phyloP scores from a whole-genome alignment of 2,888 invertebrate species.

The Acleris emargana region DNA sequence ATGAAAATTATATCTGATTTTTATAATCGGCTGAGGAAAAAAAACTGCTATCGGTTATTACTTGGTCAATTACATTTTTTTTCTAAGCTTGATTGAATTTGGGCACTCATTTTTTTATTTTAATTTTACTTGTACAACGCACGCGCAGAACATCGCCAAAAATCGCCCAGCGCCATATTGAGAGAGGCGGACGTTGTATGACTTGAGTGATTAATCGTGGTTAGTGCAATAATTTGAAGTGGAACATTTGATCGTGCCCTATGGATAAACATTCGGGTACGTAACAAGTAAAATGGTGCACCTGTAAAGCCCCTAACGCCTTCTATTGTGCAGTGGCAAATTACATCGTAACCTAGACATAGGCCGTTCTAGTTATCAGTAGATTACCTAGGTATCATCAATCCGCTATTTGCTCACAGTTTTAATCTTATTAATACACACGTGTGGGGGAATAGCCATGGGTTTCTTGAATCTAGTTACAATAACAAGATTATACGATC shows the following conservation, averaged over 20 bases:
- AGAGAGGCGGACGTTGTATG: constrained; percentile 88
- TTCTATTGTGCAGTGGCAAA: constrained; percentile 61
- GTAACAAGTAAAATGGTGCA: constrained; percentile 72
- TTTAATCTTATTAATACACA: constrained; percentile 88
- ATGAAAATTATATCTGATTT: constrained; percentile 69
- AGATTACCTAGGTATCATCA: constrained; percentile 84
- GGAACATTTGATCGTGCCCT: constrained; percentile 82
- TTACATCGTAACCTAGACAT: constrained; percentile 85
- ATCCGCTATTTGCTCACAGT: constrained; percentile 84
- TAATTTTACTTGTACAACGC: constrained; percentile 77
- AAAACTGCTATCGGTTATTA: constrained; percentile 48
- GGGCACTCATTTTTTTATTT: constrained; percentile 66
- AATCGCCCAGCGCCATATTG: constrained; percentile 89
- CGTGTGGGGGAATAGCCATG: constrained; percentile 85
- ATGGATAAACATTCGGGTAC: constrained; percentile 85
- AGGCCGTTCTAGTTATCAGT: constrained; percentile 86
- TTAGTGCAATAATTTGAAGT: constrained; percentile 83
- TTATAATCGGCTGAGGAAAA: constrained; percentile 55
- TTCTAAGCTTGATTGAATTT: constrained; percentile 52
- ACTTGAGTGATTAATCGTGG: constrained; percentile 83
- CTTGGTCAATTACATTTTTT: constrained; percentile 49
- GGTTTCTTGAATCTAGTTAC: constrained; percentile 92
- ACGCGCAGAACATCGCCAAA: constrained; percentile 83
- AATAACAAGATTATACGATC: constrained; percentile 89
- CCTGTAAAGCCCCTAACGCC: constrained; percentile 54